phyloP scores from a whole-genome alignment of 2,888 invertebrate genomes.

The Unio pictorum region DNA sequence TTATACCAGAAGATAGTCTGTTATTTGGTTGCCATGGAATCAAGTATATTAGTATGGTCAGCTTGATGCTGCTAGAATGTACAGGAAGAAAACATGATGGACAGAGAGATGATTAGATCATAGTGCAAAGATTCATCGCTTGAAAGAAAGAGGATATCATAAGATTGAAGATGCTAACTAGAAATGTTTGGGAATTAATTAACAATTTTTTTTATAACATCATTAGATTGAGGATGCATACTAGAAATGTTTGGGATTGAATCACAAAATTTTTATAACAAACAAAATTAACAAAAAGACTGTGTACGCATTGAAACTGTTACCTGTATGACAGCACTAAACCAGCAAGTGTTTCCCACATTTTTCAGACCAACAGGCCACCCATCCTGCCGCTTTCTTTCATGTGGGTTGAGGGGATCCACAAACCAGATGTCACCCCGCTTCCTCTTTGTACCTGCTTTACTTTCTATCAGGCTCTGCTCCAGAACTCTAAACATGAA shows the following conservation, averaged over 20 bases:
- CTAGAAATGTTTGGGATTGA: too few relatives aligned
- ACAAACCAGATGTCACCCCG: slow-evolving; percentile 71
- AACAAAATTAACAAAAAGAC: not conserved
- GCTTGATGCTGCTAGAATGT: too few relatives aligned
- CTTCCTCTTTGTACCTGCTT: slow-evolving; percentile 70
- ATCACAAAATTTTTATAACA: not conserved
- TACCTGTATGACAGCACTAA: slow-evolving; percentile 74
- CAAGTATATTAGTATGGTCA: too few relatives aligned
- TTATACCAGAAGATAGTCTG: too few relatives aligned
- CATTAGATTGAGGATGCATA: too few relatives aligned
- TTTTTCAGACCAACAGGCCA: slow-evolving; percentile 74
- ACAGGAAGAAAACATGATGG: too few relatives aligned
- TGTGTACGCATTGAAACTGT: not conserved
- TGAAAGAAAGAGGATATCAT: too few relatives aligned
- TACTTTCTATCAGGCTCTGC: slow-evolving; percentile 71
- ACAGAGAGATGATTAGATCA: too few relatives aligned
- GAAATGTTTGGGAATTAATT: too few relatives aligned
- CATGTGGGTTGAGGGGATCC: slow-evolving; percentile 72
- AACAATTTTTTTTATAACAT: not conserved
- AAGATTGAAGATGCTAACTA: too few relatives aligned
- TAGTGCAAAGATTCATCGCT: too few relatives aligned
- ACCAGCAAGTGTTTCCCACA: slow-evolving; percentile 74
- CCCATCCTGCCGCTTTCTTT: slow-evolving; percentile 61
- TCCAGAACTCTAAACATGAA: slow-evolving; percentile 68
- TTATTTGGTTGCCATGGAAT: too few relatives aligned